These are phyloP conservation scores for Pheosia gnoma DNA, from an alignment of 2,888 invertebrate genomes.

Conservation along the genomic window DNA sequence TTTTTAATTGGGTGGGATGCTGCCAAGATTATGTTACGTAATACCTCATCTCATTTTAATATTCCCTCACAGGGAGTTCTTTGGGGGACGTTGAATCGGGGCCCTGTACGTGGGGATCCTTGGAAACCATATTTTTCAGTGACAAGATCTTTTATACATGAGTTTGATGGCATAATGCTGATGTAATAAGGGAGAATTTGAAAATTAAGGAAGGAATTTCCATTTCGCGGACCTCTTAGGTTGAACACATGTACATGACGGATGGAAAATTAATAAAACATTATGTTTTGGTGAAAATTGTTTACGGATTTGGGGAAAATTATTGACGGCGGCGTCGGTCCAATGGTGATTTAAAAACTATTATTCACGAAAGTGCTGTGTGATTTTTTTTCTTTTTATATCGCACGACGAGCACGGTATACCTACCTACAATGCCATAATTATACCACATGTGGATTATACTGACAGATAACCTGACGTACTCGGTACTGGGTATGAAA, in stretches of 20 bases:
- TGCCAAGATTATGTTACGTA: conserved; percentile 19
- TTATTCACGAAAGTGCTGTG: conserved; percentile 9
- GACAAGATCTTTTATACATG: background rate
- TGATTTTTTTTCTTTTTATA: background rate
- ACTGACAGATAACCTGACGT: too few species aligned
- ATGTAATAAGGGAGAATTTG: too few species aligned
- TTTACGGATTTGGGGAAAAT: conserved; percentile 59
- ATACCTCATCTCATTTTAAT: conserved; percentile 19
- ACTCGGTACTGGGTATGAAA: too few species aligned
- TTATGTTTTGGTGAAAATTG: conserved; percentile 50
- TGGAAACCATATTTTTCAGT: background rate
- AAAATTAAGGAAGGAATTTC: background rate
- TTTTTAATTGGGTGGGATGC: conserved; percentile 35
- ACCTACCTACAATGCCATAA: background rate
- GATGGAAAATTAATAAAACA: conserved; percentile 59
- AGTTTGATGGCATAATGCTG: too few species aligned
- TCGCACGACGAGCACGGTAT: background rate
- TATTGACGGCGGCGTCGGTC: conserved; percentile 34
- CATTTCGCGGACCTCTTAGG: conserved; percentile 14
- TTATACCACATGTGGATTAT: background rate
- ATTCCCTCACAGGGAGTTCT: conserved; percentile 11
- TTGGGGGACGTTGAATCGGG: background rate
- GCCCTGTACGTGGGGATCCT: background rate
- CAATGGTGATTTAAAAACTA: conserved; percentile 32
- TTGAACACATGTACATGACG: conserved; percentile 30